Base-by-base conservation (phyloP, 2,113 vertebrate species). In the Odontesthes bonariensis region DNA sequence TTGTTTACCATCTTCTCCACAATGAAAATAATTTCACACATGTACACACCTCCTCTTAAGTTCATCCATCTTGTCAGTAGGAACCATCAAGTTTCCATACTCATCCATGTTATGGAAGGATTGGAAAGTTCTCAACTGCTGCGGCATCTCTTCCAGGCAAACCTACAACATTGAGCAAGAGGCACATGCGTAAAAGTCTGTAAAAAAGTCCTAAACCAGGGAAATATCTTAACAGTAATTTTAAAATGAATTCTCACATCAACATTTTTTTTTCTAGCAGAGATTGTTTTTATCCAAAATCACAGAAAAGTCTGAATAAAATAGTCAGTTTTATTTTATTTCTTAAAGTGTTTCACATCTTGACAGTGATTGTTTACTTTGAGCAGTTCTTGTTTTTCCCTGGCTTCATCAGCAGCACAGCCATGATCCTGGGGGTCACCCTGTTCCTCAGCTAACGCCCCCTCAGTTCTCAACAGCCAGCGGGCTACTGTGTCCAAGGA, bases 31-130 rank as follows among this genome's bases (percentile, higher is more conserved):
- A 7, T 7, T 38, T 38, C 6, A 38, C 27, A 38, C 23, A 31
- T 16, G n/a, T 17, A 40, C 64, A 44, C 22, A 98, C 98, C 97
- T 96, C 92, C 93, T 95, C 90, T 95, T 95, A 77, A 99, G 94
- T 86, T 98, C 97, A n/a, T 98, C 96, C 83, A 96, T 76, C 85
- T 97, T 98, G 77, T 95, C 94, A 62, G 89, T 54, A 0, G 96
- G 94, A 33, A 99, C 95, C 83, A 95, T 75, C 1, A 92, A 89
- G 81, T 92, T 93, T 46, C 94, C 93, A 1, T 92, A 88, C 35
- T 95, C 95, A 68, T 96, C 96, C 87, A 79, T 57, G 81, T 97
- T 98, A 84, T 94, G 94, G 86, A 98, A 99, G 44, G 88, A 85
- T 82, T 95, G 92, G 76, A 98, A 96, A 54, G 69, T 91, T 60